Base-by-base conservation (phyloP, 1,140 invertebrate genomes). In the Muscidifurax raptorellus region DNA sequence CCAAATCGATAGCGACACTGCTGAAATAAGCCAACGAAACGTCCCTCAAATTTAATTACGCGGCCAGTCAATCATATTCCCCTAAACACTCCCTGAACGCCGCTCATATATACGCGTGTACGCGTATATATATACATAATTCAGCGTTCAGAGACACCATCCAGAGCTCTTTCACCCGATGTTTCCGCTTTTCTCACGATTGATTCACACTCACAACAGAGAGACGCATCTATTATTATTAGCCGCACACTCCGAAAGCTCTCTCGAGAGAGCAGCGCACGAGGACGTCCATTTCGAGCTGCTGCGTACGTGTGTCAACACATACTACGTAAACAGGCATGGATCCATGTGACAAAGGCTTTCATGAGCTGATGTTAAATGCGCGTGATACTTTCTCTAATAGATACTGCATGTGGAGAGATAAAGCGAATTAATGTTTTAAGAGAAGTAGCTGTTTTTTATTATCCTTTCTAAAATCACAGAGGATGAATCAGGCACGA, bases 211-310 rank as follows among this genome's bases (percentile, higher is more conserved):
- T n/a, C n/a, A n/a, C n/a, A n/a, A 12, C 44, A 12, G 12, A 10
- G 44, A 18, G 18, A 47, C 25, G 36, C 13, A 77, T 67, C 59
- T 67, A 44, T 82, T 82, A 82, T 82, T 76, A 76, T 76, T 59
- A n/a, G 75, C 67, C 80, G 47, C 72, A 18, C 59, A 40, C 32
- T 75, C 40, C 66, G 75, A 82, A 82, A 82, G 80, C 80, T 76
- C 80, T 82, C 72, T n/a, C n/a, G n/a, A n/a, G 40, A 82, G 72
- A 27, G 71, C 64, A 74, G 64, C 66, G 64, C 72, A 18, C 52
- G 27, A 0, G 32, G 72, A 27, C 32, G 67, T 71, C 32, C 66
- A 28, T 71, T 32, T 28, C 13, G 71, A 59, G 0, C 40, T 25
- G 69, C 67, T 40, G n/a, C n/a, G 40, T 40, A 64, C 80, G 13